Percentiles rank a stretch among this genome's conserved stretches.
Evolutionary conservation across 1,140 invertebrate genomes (phyloP).

Genomic region (Trachymyrmex cornetzi): DNA sequence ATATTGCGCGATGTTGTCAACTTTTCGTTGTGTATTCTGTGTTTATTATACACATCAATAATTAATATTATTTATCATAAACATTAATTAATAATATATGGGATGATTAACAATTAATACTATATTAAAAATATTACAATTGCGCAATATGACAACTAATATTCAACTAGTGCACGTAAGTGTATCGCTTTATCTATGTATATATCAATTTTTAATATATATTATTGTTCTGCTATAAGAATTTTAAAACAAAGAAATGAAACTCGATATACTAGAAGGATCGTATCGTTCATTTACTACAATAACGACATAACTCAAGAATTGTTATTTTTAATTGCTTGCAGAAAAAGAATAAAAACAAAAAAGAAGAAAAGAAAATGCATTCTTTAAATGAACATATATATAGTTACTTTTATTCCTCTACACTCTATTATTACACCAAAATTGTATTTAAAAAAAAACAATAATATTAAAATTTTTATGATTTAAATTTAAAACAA

Average conservation of each 20-base stretch:
- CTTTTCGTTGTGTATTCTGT: neutral
- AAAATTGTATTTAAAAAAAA: no score
- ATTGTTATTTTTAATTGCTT: no score
- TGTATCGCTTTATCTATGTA: neutral
- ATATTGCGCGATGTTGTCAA: neutral
- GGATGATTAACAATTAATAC: neutral
- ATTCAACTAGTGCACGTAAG: neutral
- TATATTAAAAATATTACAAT: neutral
- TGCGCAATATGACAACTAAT: neutral
- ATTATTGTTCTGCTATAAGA: neutral
- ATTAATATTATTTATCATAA: conserved; percentile 2
- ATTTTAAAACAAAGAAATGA: neutral
- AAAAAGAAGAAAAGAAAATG: no score
- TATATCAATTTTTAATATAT: neutral
- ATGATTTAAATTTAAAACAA: no score
- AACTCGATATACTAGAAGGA: neutral
- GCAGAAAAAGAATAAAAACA: no score
- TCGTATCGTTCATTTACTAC: no score
- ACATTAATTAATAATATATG: conserved; percentile 4
- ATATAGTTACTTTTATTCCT: no score
- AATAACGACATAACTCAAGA: no score
- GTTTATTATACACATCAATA: conserved; percentile 12
- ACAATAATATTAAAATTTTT: no score
- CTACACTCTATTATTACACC: no score
- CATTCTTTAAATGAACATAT: no score